Evolutionary conservation across 2,888 invertebrate species (phyloP).

Genomic region (Drosophila atroscutellata): DNA sequence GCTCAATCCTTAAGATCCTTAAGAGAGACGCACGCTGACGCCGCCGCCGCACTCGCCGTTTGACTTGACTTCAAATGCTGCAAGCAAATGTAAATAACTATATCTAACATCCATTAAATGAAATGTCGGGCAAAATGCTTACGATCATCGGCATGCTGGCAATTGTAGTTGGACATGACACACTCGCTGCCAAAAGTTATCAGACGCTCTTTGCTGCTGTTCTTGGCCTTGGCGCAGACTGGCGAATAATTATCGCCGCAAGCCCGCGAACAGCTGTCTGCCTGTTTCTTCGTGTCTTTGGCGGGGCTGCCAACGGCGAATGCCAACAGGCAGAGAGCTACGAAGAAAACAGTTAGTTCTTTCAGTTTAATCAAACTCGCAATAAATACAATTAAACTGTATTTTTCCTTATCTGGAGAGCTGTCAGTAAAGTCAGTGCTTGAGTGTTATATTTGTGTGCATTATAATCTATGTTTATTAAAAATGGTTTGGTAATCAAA

Average conservation of each 20-base stretch:
- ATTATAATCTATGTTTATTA: not conserved
- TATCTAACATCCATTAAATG: not conserved
- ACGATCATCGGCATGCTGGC: slow-evolving; percentile 83
- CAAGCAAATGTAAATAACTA: slow-evolving; percentile 8
- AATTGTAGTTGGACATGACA: slow-evolving; percentile 83
- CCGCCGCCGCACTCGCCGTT: slow-evolving; percentile 83
- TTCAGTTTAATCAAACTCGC: not conserved
- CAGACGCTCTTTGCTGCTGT: slow-evolving; percentile 79
- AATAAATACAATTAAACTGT: not conserved
- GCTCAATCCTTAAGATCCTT: slow-evolving; percentile 26
- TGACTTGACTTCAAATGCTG: slow-evolving; percentile 78
- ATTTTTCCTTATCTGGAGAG: slow-evolving; percentile 14
- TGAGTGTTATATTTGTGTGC: not conserved
- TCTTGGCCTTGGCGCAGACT: slow-evolving; percentile 81
- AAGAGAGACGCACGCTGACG: slow-evolving; percentile 83
- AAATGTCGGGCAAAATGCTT: slow-evolving; percentile 39
- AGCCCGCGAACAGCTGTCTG: slow-evolving; percentile 61
- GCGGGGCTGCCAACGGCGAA: slow-evolving; percentile 75
- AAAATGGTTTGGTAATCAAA: not conserved
- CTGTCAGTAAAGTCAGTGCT: slow-evolving; percentile 34
- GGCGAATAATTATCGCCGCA: slow-evolving; percentile 80
- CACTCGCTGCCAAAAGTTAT: slow-evolving; percentile 83
- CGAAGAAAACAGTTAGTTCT: not conserved
- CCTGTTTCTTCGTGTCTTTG: slow-evolving; percentile 72
- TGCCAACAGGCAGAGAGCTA: slow-evolving; percentile 76